phyloP scores from a whole-genome alignment of 2,888 invertebrate species.

The Listrodromus nycthemerus region DNA sequence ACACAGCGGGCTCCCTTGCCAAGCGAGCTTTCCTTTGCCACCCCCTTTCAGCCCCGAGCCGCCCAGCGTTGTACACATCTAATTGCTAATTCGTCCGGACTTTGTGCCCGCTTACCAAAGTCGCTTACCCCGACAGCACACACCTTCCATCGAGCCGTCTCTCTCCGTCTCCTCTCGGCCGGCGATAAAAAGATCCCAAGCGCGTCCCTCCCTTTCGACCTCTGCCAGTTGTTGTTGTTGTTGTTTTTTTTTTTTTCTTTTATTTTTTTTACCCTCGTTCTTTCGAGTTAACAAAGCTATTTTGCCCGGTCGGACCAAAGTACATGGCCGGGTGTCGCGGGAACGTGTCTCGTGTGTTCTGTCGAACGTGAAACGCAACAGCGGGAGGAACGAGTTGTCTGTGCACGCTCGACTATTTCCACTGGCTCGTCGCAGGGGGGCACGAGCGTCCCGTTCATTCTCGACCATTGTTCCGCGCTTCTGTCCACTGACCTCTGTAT shows the following conservation, averaged over 20 bases:
- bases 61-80: slow-evolving; percentile 23
- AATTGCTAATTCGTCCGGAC: slow-evolving; percentile 52
- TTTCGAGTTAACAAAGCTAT: slow-evolving; percentile 4
- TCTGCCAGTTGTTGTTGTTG: too few relatives aligned
- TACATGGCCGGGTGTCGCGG: slow-evolving; percentile 17
- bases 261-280: slow-evolving; percentile 6
- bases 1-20: slow-evolving; percentile 41
- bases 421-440: slow-evolving; percentile 42
- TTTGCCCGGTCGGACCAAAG: slow-evolving; percentile 26
- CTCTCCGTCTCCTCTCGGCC: neutral
- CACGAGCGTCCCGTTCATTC: slow-evolving; percentile 57
- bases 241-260: too few relatives aligned
- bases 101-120: slow-evolving; percentile 16
- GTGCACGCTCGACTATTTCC: slow-evolving; percentile 56
- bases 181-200: slow-evolving; percentile 1
- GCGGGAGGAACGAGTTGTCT: slow-evolving; percentile 47
- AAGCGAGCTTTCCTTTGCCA: slow-evolving; percentile 24
- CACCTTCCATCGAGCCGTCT: slow-evolving; percentile 13
- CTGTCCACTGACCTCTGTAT: slow-evolving; percentile 19
- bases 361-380: slow-evolving; percentile 55
- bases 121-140: neutral
- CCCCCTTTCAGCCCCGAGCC: neutral
- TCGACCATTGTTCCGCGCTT: slow-evolving; percentile 62
- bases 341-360: slow-evolving; percentile 33
- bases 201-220: neutral